Base-by-base conservation (phyloP, 2,797 vertebrate genomes). In the Neosilurus mollespiculum region DNA sequence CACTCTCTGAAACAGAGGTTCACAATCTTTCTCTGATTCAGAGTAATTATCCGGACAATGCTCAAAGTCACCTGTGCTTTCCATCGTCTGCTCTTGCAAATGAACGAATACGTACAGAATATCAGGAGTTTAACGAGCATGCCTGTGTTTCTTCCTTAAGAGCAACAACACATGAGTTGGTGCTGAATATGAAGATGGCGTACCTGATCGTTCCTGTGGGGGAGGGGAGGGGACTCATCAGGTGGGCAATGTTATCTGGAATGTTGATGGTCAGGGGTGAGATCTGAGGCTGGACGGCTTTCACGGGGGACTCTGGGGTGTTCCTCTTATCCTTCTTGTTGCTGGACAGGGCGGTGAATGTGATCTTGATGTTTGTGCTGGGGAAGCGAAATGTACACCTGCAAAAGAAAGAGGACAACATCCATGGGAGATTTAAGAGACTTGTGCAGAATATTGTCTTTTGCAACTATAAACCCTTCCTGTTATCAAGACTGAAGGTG, bases 311-410 rank as follows among this genome's bases (percentile, higher is more conserved):
- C 90, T 96, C 97, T 0, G 96, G 95, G 37, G 95, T 94, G 91
- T 96, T 97, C 94, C 95, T 97, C 87, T 95, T 94, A 92, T 97
- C 97, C 88, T 95, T 96, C 90, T 96, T 97, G 87, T 96, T 96
- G 72, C 90, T 96, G 92, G 96, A 96, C 89, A 99, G 93, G 88
- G 97, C 97, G 66, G 97, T 98, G 92, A 99, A 99, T 4, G 96
- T 98, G 90, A 99, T 98, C 95, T 99, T 99, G 93, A 99, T 99
- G 91, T 97, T 99, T 88, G 98, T 99, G 95, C 98, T 99, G 89
- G 98, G 98, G 90, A 99, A 99, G 88, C 98, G 95, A 91, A 99
- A 97, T 87, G 96, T 98, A 93, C 98, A 99, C 91, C 98, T 99
- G 90, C 9, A 34, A 43, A 22, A 64, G 62, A 5, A 86, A 22